phyloP scores from a whole-genome alignment of 2,113 vertebrate genomes.

The Lophius piscatorius region DNA sequence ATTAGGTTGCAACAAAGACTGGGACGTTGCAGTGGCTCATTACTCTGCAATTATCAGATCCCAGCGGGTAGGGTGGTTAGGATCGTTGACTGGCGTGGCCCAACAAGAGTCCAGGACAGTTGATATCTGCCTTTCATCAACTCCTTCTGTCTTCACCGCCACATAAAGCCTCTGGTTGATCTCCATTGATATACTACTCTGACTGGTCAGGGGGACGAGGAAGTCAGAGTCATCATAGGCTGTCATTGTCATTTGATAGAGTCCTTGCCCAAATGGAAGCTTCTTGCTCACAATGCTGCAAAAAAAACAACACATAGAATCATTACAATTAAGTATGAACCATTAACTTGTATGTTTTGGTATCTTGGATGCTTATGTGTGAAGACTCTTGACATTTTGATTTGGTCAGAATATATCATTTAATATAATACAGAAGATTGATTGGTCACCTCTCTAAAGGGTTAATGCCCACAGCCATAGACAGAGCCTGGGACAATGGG shows the following conservation, averaged over 20 bases:
- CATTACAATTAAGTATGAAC: not conserved
- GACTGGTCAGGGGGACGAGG: constrained; percentile 25
- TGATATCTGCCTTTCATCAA: constrained; percentile 66
- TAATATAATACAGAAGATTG: not conserved
- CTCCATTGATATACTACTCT: constrained; percentile 27
- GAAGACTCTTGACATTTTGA: too few relatives aligned
- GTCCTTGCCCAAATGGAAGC: constrained; percentile 56
- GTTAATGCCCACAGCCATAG: constrained; percentile 51
- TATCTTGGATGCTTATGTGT: too few relatives aligned
- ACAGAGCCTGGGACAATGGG: constrained; percentile 46
- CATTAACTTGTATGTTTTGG: too few relatives aligned
- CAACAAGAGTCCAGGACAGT: constrained; percentile 71
- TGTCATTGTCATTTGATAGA: constrained; percentile 60
- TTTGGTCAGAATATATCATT: too few relatives aligned
- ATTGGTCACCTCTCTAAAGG: constrained; percentile 65
- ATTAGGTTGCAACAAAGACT: not conserved
- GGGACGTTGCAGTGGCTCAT: not conserved
- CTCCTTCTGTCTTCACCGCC: constrained; percentile 55
- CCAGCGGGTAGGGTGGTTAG: constrained; percentile 52
- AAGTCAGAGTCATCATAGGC: constrained; percentile 66
- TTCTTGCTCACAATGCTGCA: constrained; percentile 55
- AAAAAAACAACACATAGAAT: constrained; percentile 10
- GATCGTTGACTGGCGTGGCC: constrained; percentile 66
- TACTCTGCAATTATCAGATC: constrained; percentile 71
- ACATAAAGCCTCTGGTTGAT: constrained; percentile 64